These are phyloP conservation scores for Eugnorisma glareosa DNA, from an alignment of 2,888 invertebrate species.

Conservation along the genomic window DNA sequence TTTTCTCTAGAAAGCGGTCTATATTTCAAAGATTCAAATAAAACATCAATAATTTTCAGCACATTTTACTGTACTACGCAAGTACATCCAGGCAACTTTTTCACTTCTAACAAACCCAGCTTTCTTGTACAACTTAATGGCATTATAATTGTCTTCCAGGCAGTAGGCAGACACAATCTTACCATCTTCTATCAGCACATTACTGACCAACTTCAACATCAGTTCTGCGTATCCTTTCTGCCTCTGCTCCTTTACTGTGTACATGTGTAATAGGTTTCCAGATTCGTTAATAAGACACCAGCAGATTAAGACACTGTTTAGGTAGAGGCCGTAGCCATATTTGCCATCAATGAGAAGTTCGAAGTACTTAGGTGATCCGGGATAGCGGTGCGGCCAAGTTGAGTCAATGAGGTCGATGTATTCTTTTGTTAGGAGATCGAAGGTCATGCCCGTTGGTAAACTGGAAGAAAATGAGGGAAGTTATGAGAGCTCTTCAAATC, in stretches of 20 bases:
- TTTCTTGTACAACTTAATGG: conserved; percentile 76
- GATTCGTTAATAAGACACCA: conserved; percentile 79
- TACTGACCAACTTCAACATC: conserved; percentile 74
- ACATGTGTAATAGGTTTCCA: conserved; percentile 78
- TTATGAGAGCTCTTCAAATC: neutral
- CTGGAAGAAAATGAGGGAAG: conserved; percentile 63
- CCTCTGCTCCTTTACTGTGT: conserved; percentile 76
- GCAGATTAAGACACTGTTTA: conserved; percentile 68
- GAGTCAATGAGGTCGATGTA: conserved; percentile 71
- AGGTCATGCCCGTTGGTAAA: conserved; percentile 66
- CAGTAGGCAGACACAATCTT: conserved; percentile 75
- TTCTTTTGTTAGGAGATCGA: conserved; percentile 71
- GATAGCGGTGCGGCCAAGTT: conserved; percentile 77
- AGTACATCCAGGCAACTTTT: conserved; percentile 70
- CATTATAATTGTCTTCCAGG: conserved; percentile 71
- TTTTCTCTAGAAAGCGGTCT: neutral
- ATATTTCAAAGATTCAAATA: neutral
- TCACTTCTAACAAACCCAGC: conserved; percentile 69
- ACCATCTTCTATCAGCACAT: conserved; percentile 70
- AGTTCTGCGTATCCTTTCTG: conserved; percentile 78
- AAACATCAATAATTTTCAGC: neutral
- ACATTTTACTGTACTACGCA: conserved; percentile 46
- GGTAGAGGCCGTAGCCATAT: conserved; percentile 76
- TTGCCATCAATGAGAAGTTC: conserved; percentile 74
- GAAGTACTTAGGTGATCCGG: conserved; percentile 73